Percentiles rank a stretch among this genome's conserved stretches.
These are phyloP conservation scores for Metaphire vulgaris DNA, from an alignment of 1,140 invertebrate genomes.

Conservation along the genomic window DNA sequence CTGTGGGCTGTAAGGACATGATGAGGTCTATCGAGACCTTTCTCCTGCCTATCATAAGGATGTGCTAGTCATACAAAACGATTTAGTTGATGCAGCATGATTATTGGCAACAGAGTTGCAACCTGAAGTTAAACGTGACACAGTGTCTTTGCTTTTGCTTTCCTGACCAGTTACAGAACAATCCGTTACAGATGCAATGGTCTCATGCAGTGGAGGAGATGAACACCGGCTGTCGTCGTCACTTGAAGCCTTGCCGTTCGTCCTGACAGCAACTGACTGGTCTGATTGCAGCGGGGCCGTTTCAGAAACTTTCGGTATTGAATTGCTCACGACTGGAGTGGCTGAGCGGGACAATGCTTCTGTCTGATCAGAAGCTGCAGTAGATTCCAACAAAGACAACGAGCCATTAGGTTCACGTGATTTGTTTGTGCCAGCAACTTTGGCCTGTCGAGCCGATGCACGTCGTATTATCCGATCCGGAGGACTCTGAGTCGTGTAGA, in stretches of 20 bases:
- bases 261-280: too few species aligned
- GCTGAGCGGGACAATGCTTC: too few species aligned
- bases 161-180: background rate
- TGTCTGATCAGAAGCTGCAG: too few species aligned
- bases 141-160: background rate
- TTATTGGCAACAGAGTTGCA: background rate
- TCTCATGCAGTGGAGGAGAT: background rate
- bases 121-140: background rate
- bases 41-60: background rate
- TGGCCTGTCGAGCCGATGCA: background rate
- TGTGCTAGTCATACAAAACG: background rate
- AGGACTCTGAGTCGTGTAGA: conserved; percentile 14
- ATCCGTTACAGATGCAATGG: background rate
- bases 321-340: too few species aligned
- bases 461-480: conserved; percentile 6
- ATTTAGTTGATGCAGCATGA: background rate
- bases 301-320: too few species aligned
- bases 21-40: too few species aligned
- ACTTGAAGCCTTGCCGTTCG: too few species aligned
- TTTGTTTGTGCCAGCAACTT: too few species aligned
- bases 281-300: too few species aligned
- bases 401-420: too few species aligned
- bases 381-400: too few species aligned
- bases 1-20: too few species aligned
- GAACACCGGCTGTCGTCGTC: background rate